Percentiles rank a stretch among this genome's conserved stretches.
phyloP scores from a whole-genome alignment of 2,888 invertebrate genomes.

The Hymenopus coronatus region DNA sequence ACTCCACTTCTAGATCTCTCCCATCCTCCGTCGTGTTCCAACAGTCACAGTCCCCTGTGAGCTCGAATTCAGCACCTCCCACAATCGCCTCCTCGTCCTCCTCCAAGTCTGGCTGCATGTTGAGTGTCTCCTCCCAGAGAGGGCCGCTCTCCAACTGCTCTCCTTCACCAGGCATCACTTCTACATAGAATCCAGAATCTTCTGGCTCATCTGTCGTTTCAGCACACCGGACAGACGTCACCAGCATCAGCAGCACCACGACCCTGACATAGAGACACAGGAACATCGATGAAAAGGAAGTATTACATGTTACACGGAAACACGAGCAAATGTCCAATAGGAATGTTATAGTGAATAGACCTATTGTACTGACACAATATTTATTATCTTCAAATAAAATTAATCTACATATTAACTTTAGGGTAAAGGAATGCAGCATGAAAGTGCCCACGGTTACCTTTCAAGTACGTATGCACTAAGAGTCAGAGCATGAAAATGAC shows the following conservation, averaged over 20 bases:
- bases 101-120: background rate
- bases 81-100: background rate
- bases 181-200: background rate
- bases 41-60: constrained; percentile 21
- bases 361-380: too few species aligned
- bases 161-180: background rate
- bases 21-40: constrained; percentile 26
- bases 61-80: background rate
- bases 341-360: too few species aligned
- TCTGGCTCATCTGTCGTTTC: background rate
- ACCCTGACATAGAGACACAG: too few species aligned
- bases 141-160: background rate
- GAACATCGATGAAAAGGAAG: too few species aligned
- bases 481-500: too few species aligned
- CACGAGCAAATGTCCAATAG: too few species aligned
- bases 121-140: background rate
- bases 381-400: too few species aligned
- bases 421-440: too few species aligned
- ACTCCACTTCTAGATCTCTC: constrained; percentile 33
- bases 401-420: too few species aligned
- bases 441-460: too few species aligned
- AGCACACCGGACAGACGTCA: background rate
- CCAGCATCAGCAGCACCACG: background rate
- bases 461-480: too few species aligned
- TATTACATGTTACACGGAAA: too few species aligned